Conservation (phyloP, 2,113 vertebrate species). For the Coreoperca whiteheadi region DNA sequence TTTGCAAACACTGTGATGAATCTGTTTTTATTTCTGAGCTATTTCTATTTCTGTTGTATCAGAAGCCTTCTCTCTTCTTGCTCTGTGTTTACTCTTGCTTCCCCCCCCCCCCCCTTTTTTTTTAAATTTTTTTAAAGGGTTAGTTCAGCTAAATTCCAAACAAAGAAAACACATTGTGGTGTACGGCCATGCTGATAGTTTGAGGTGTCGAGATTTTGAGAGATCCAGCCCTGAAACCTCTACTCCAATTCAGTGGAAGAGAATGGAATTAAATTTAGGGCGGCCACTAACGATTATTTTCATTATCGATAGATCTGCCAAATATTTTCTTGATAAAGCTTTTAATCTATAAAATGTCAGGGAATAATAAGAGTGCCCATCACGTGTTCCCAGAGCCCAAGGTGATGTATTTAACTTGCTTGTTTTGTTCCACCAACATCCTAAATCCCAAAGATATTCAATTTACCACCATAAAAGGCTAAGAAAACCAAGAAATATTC, state of each 20-base stretch:
- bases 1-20: slow-evolving; percentile 67
- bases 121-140: no score
- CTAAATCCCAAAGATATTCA: background rate
- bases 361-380: background rate
- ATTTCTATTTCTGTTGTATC: slow-evolving; percentile 42
- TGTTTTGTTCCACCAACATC: background rate
- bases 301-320: background rate
- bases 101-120: no score
- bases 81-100: slow-evolving; percentile 14
- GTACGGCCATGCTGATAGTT: background rate
- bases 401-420: background rate
- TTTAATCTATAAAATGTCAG: background rate
- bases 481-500: background rate
- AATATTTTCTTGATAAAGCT: background rate
- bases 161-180: background rate
- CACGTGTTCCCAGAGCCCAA: background rate
- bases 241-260: background rate
- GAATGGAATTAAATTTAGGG: background rate
- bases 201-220: background rate
- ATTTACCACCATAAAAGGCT: no score
- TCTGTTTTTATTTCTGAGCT: slow-evolving; percentile 35
- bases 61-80: slow-evolving; percentile 24
- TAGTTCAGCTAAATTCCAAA: slow-evolving; percentile 34
- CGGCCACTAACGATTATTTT: background rate
- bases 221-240: background rate